Percentiles rank a stretch among this genome's conserved stretches.
Evolutionary conservation across 2,888 invertebrate genomes (phyloP).

Genomic region (Esperia sulphurella): DNA sequence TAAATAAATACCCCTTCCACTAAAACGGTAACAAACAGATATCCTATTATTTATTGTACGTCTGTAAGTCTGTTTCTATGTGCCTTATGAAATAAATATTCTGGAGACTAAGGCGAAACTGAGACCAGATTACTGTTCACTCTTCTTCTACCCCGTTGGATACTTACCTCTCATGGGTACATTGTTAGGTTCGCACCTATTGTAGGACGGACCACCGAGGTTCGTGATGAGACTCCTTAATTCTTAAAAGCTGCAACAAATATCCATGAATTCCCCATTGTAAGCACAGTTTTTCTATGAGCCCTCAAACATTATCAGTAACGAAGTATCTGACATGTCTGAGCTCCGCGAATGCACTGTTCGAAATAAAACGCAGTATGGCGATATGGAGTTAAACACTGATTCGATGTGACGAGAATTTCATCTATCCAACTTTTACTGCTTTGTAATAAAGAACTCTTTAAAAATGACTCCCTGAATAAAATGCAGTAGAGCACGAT

Average conservation of each 20-base stretch:
- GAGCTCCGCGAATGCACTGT: no score
- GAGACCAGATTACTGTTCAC: neutral
- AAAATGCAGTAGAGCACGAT: no score
- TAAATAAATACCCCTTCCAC: no score
- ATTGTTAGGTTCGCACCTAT: constrained; percentile 2
- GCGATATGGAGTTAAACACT: no score
- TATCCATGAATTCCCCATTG: constrained; percentile 75
- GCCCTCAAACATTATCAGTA: constrained; percentile 11
- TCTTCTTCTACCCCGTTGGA: neutral
- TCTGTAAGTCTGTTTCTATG: neutral
- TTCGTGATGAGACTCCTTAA: constrained; percentile 38
- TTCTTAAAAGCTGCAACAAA: constrained; percentile 76
- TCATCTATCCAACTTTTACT: no score
- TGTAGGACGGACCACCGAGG: constrained; percentile 1
- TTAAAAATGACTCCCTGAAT: no score
- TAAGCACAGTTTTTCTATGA: constrained; percentile 56
- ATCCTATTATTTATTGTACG: neutral
- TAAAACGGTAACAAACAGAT: neutral
- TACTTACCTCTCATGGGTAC: constrained; percentile 53
- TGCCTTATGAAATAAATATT: neutral
- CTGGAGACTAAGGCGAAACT: neutral
- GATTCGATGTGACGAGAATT: no score
- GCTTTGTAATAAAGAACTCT: no score
- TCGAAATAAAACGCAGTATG: no score
- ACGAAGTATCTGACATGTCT: no score